Conservation (phyloP, 2,888 invertebrate species). For the Heteromurus nitidus region DNA sequence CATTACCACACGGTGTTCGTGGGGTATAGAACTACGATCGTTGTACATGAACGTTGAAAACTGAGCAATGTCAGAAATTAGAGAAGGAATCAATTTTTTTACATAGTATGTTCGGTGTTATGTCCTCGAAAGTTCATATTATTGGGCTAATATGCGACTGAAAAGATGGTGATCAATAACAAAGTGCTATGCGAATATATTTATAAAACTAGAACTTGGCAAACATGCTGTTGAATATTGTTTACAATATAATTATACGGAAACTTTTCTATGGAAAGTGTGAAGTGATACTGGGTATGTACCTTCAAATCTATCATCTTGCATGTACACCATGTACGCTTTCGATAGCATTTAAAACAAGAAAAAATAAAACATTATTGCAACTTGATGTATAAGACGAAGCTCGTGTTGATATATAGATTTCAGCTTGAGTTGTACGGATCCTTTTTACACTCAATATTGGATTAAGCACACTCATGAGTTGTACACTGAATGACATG, state of each 20-base stretch:
- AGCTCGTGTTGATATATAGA: constrained; percentile 19
- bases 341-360: constrained; percentile 66
- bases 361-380: constrained; percentile 60
- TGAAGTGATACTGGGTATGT: constrained; percentile 54
- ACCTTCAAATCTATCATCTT: constrained; percentile 74
- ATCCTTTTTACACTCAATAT: neutral
- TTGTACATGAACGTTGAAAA: too few species aligned
- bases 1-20: too few species aligned
- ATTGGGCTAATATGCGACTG: too few species aligned
- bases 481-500: constrained; percentile 27
- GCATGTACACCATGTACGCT: constrained; percentile 74
- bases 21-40: too few species aligned
- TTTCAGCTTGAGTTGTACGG: neutral
- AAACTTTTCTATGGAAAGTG: constrained; percentile 24
- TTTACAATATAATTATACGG: constrained; percentile 3
- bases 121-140: too few species aligned
- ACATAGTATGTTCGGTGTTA: too few species aligned
- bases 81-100: too few species aligned
- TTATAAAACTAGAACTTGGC: neutral
- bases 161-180: too few species aligned
- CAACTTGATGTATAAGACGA: constrained; percentile 38
- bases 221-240: constrained; percentile 34
- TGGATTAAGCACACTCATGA: constrained; percentile 54
- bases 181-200: neutral
- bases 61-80: too few species aligned